Conservation (phyloP, 2,797 vertebrate genomes). For the Danionella dracula region DNA sequence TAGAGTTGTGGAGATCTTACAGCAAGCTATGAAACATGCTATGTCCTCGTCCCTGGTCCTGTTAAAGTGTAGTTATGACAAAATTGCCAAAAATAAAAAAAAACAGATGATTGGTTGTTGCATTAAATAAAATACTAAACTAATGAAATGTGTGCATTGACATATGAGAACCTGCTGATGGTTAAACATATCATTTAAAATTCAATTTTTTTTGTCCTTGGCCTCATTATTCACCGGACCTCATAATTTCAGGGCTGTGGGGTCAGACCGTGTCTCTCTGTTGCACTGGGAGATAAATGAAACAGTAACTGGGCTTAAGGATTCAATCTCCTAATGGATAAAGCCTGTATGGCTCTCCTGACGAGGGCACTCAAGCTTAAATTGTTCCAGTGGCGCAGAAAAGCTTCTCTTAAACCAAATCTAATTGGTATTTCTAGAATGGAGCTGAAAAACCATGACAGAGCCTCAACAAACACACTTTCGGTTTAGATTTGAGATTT, state of each 20-base stretch:
- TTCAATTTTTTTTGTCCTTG: not conserved
- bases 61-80: no score
- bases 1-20: no score
- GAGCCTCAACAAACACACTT: not conserved
- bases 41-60: no score
- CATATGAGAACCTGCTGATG: not conserved
- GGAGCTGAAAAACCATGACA: not conserved
- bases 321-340: conserved; percentile 30
- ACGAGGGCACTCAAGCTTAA: conserved; percentile 8
- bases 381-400: conserved; percentile 18
- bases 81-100: no score
- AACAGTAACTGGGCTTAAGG: conserved; percentile 22
- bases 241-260: not conserved
- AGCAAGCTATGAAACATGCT: no score
- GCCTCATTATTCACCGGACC: not conserved
- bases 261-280: not conserved
- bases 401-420: conserved; percentile 10
- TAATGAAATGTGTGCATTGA: not conserved
- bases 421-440: conserved; percentile 13
- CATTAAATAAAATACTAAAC: no score
- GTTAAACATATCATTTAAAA: not conserved
- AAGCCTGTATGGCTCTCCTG: conserved; percentile 8
- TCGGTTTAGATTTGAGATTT: not conserved
- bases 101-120: no score
- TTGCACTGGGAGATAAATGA: conserved; percentile 5